Base-by-base conservation (phyloP, 1,140 invertebrate genomes). In the Pseudachorutes palmiensis region DNA sequence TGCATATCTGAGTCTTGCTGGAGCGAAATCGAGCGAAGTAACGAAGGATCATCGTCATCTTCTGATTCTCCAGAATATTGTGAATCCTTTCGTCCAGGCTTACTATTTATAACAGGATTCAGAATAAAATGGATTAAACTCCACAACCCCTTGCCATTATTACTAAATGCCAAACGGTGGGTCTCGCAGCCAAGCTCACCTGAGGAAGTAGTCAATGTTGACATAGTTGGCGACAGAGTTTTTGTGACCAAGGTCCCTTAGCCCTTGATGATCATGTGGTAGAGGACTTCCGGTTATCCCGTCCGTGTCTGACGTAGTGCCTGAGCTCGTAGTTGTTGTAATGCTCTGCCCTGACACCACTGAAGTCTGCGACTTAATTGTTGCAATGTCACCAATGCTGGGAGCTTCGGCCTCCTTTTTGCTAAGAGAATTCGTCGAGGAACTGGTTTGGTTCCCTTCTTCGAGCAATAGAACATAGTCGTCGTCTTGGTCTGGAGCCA, bases 151-250 rank as follows among this genome's bases (percentile, higher is more conserved):
- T 5, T 61, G 9, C 12, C 3, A 22, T 16, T 29, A 61, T 2
- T 61, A 28, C 31, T 28, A 61, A 12, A 61, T 66, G 36, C n/a
- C n/a, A n/a, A n/a, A n/a, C n/a, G n/a, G n/a, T n/a, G n/a, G n/a
- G n/a, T n/a, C n/a, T n/a, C n/a, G n/a, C n/a, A n/a, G 5, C 36
- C 5, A 41, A 41, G 84, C 84, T 84, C 78, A 90, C 87, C 88
- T 83, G 75, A 92, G 85, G 75, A 92, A 92, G 77, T 91, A 92
- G 76, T 92, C 89, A 80, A 92, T 92, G 78, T 92, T 92, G 76
- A 92, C 89, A 80, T 92, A 92, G 80, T 91, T 92, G n/a, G 76
- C 63, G 68, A 87, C 87, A 62, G 85, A 84, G 62, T 73, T 72
- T 77, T 85, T 76, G 16, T 70, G 68, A 22, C 61, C 66, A 86